Evolutionary conservation across 2,888 invertebrate species (phyloP), one percentile per base, ranked within the genome.

Genomic region (Scaptomyza polygonia): DNA sequence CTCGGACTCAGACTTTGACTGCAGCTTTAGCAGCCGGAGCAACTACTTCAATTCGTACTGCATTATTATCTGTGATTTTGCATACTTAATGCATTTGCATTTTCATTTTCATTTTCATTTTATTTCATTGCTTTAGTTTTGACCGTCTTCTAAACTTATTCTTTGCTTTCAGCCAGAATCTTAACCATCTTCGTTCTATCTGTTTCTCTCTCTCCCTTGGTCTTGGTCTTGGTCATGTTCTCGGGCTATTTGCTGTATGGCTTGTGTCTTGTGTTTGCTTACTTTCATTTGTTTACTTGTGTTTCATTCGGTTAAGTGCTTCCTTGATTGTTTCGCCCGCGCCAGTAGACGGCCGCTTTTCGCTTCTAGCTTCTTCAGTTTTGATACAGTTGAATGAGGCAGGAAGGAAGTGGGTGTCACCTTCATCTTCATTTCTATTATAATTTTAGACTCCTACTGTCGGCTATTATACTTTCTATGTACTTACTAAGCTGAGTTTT

Each of bases 281-380:
- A 80, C 86, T 83, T 85, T 85, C 85, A 85, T 86, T 85, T 85
- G 88, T 88, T 88, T 88, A 77, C 85, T 85, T 86, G 79, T 79
- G 74, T 86, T 85, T 88, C 85, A 85, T 85, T 85, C 85, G 88
- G 87, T 88, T 85, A 85, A 85, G 85, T 85, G 88, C 88, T 85
- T 85, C 80, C 83, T 72, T 86, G 86, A 84, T 86, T 84, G 84
- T 84, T 84, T 82, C 70, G 71, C 62, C 77, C 64, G 78, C 80
- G 72, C 75, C 55, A 59, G 61, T 21, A 21, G 30, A 47, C 64
- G 11, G 21, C 54, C 58, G 32, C 53, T 48, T 34, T 56, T 56
- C 53, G 45, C 70, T 45, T 29, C 58, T 34, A 0, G 32, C 30
- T 12, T 11, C 55, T 32, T 59, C 53, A 53, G 34, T 47, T 62